These are phyloP conservation scores for Pachypsylla venusta DNA, from an alignment of 1,140 invertebrate species.

Conservation along the genomic window DNA sequence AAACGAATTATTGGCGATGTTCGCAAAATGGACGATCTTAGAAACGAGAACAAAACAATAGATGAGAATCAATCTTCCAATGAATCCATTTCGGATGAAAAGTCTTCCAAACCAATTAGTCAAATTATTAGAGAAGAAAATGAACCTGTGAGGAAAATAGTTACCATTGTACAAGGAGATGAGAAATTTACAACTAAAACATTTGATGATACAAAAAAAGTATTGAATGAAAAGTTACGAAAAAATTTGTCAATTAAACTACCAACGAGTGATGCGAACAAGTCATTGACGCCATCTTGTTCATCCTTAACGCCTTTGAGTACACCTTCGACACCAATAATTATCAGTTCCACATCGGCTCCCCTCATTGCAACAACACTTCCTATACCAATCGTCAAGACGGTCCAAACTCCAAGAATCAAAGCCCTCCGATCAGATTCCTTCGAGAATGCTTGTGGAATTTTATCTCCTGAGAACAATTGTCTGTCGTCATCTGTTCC, in stretches of 20 bases:
- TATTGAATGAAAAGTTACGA: neutral
- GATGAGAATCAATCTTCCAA: neutral
- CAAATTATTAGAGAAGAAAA: neutral
- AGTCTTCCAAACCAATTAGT: neutral
- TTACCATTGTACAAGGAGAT: neutral
- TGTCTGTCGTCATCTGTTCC: neutral
- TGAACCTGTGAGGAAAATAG: neutral
- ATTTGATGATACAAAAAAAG: neutral
- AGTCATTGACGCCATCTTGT: neutral
- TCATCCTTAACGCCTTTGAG: neutral
- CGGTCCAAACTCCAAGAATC: neutral
- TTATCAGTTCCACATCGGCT: neutral
- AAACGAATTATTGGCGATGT: neutral
- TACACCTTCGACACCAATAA: neutral
- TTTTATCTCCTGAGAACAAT: too few species aligned
- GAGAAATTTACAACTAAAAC: neutral
- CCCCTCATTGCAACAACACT: neutral
- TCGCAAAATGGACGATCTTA: neutral
- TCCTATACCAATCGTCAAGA: neutral
- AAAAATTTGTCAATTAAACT: neutral
- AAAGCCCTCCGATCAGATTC: neutral
- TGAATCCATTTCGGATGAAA: neutral
- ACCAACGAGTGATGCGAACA: neutral
- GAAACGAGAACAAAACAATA: neutral
- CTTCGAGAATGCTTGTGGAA: too few species aligned